phyloP scores from a whole-genome alignment of 92 coral and sea anemone genomes.

The Muricea muricata region DNA sequence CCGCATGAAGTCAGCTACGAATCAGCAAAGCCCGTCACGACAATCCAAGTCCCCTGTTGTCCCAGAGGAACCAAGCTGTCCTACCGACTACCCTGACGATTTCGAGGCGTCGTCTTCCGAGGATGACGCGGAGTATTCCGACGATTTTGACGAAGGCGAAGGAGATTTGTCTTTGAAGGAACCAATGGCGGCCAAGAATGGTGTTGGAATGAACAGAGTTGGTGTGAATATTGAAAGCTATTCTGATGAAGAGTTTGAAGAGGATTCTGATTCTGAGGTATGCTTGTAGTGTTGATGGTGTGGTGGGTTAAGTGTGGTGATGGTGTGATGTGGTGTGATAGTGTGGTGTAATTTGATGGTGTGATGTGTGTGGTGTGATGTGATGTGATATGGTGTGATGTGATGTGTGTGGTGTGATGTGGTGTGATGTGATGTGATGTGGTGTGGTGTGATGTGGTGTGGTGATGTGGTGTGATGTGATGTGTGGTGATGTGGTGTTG shows the following conservation, averaged over 20 bases:
- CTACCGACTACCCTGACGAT: conserved; percentile 41
- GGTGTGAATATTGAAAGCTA: neutral
- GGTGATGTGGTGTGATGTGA: neutral
- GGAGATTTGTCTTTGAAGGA: conserved; percentile 71
- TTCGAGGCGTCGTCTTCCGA: conserved; percentile 51
- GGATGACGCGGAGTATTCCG: conserved; percentile 80
- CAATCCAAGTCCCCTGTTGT: neutral
- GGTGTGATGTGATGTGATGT: neutral
- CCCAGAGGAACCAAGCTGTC: conserved; percentile 16
- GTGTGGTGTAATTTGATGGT: neutral
- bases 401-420: neutral
- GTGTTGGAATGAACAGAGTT: neutral
- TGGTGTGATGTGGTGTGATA: neutral
- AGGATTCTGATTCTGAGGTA: conserved; percentile 85
- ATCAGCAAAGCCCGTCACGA: neutral
- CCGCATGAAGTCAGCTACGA: neutral
- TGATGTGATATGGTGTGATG: conserved; percentile 74
- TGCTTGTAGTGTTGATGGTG: conserved; percentile 40
- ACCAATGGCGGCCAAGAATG: conserved; percentile 36
- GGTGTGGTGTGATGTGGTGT: neutral
- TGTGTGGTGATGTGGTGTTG: neutral
- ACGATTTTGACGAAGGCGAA: conserved; percentile 87
- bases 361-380: neutral
- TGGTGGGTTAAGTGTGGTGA: neutral
- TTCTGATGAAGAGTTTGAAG: conserved; percentile 81